Conservation (phyloP, 2,888 invertebrate species). For the Cetonia aurata region DNA sequence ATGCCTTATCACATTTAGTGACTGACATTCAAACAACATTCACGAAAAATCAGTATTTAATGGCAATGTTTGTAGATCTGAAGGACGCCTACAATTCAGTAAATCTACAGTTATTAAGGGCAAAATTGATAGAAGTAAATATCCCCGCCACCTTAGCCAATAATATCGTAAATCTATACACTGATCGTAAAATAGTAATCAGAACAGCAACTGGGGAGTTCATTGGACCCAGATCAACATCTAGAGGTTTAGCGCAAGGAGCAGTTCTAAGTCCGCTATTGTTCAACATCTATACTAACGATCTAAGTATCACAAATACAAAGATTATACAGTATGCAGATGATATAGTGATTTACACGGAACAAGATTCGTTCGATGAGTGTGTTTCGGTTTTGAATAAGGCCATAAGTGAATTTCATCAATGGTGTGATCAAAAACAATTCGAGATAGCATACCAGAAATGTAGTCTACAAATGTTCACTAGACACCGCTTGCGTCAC, state of each 20-base stretch:
- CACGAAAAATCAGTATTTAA: neutral
- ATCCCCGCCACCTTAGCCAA: neutral
- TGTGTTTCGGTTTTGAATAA: neutral
- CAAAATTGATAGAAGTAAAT: neutral
- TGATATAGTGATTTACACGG: conserved; percentile 2
- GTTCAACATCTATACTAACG: conserved; percentile 6
- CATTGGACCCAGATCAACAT: neutral
- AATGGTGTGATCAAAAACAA: neutral
- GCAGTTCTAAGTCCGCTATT: neutral
- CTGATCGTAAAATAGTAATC: neutral
- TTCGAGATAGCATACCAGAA: no score
- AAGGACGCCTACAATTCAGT: conserved; percentile 8
- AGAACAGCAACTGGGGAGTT: neutral
- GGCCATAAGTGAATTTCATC: neutral
- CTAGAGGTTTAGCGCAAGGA: conserved; percentile 3
- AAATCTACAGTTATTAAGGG: neutral
- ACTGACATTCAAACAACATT: no score
- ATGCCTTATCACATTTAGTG: no score
- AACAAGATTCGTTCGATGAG: neutral
- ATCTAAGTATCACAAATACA: neutral
- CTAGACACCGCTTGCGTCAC: neutral
- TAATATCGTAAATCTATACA: no score
- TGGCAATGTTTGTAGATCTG: neutral
- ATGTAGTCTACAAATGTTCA: neutral
- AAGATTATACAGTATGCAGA: neutral